Base-by-base conservation (phyloP, 1,140 invertebrate species). In the Choristoneura fumiferana region DNA sequence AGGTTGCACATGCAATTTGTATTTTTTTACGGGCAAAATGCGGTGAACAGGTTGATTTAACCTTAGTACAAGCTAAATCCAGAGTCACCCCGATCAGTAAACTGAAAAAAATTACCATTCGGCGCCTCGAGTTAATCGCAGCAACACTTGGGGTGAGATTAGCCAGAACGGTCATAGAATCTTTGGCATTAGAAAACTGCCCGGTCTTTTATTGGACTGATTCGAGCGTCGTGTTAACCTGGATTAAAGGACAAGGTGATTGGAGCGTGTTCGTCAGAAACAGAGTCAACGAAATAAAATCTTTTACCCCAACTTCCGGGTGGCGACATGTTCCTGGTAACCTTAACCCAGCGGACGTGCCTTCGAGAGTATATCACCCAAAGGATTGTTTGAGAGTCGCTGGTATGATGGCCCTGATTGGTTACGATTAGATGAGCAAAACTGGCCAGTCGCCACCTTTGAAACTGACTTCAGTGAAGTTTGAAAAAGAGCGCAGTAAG, bases 391-490 rank as follows among this genome's bases (percentile, higher is more conserved):
- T 6, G 60, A 82, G 18, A 73, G 71, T 8, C 65, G 67, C 63
- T 90, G 84, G 84, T 80, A 75, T 75, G 73, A 87, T 63, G 78
- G 87, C 9, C 81, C 87, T 4, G 34, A 53, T 0, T 88, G 79
- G 82, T 56, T 86, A 38, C 35, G 45, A 14, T 13, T 43, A 4
- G 4, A 56, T 8, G 13, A 36, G 29, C 38, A 66, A 13, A 36
- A 63, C 5, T 81, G 74, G 68, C 69, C 74, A 35, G 38, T 9
- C 14, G 17, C 35, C 10, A 36, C 56, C 17, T 38, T 15, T 22
- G 10, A 8, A 39, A 5, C 37, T 18, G 17, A 57, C 37, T 5
- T 9, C n/a, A 12, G 14, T 4, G 15, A 39, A 40, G 18, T 39
- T n/a, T 15, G 37, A 57, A 9, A 5, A 29, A 22, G 54, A 57